Evolutionary conservation across 1,140 invertebrate species (phyloP).

Genomic region (Bilobella aurantiaca): DNA sequence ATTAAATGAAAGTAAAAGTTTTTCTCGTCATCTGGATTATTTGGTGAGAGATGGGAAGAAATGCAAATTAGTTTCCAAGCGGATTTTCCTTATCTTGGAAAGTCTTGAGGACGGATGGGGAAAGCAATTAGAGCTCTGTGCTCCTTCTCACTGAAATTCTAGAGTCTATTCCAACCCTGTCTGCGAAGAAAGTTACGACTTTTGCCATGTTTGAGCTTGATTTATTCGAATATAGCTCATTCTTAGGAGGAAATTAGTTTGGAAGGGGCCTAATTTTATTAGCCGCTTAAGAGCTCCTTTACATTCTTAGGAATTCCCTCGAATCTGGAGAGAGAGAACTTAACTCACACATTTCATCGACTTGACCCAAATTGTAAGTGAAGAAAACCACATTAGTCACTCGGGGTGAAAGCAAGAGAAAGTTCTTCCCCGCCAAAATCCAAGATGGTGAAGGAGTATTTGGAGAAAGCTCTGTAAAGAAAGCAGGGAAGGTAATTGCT

Average conservation of each 20-base stretch:
- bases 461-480: too few species aligned
- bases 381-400: not conserved
- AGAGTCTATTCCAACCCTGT: too few species aligned
- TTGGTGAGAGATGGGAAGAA: not conserved
- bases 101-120: not conserved
- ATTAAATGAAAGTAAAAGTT: not conserved
- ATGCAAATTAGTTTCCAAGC: not conserved
- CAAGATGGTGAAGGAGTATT: too few species aligned
- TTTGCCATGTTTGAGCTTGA: not conserved
- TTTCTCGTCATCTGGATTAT: too few species aligned
- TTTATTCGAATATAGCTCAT: not conserved
- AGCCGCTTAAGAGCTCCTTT: too few species aligned
- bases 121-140: not conserved
- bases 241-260: not conserved
- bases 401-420: too few species aligned
- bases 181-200: not conserved
- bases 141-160: not conserved
- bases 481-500: too few species aligned
- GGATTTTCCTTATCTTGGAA: not conserved
- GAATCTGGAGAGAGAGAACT: not conserved
- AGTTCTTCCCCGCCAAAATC: too few species aligned
- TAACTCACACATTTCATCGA: not conserved
- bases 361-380: not conserved
- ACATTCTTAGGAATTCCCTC: not conserved
- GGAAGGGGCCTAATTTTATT: not conserved